A percentile compares a stretch with the other conserved stretches of the same genome.
phyloP scores from a whole-genome alignment of 2,888 invertebrate genomes.

The Copidosoma aretas region DNA sequence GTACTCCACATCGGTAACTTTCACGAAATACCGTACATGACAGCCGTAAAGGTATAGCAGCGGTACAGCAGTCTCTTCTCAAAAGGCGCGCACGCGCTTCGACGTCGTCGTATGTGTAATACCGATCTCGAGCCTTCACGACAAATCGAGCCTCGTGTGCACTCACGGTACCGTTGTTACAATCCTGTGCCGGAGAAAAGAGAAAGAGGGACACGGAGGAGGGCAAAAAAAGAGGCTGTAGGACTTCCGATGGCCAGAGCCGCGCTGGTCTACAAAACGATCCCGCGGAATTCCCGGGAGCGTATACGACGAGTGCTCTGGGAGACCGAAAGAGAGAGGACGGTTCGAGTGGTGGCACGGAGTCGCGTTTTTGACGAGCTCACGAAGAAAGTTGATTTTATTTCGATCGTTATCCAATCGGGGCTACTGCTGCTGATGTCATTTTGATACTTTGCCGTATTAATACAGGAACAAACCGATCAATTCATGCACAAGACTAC shows the following conservation, averaged over 20 bases:
- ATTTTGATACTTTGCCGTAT: no score
- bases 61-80: neutral
- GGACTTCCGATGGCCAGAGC: neutral
- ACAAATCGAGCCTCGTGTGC: neutral
- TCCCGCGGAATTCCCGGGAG: conserved; percentile 13
- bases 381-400: no score
- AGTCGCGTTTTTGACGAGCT: no score
- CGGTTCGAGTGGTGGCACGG: no score
- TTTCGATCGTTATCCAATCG: no score
- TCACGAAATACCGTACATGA: no score
- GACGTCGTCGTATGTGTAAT: conserved; percentile 29
- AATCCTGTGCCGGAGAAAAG: neutral
- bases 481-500: no score
- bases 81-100: conserved; percentile 7
- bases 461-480: no score
- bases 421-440: no score
- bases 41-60: neutral
- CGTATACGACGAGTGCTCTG: no score
- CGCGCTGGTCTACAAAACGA: conserved; percentile 17
- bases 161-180: conserved; percentile 17
- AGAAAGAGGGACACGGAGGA: neutral
- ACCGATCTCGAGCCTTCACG: no score
- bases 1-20: neutral
- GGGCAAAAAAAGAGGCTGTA: neutral
- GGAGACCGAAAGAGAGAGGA: no score